Percentiles rank a stretch among this genome's conserved stretches.
These are phyloP conservation scores for Neodiprion pinetum DNA, from an alignment of 1,140 invertebrate genomes.

Conservation along the genomic window DNA sequence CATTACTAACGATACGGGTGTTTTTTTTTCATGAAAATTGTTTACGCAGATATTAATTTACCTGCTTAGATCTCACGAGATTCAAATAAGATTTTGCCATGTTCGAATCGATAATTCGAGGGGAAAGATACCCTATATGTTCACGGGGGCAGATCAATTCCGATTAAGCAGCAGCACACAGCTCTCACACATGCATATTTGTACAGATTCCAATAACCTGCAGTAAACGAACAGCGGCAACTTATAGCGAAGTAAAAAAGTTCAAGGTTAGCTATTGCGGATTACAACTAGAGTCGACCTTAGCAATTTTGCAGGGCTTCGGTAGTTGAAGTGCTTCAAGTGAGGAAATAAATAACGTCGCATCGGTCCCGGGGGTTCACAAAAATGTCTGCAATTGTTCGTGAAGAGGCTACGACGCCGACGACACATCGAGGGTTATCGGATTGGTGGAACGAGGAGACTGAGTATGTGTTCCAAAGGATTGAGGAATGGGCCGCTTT, in stretches of 20 bases:
- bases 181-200: too few species aligned
- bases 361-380: not conserved
- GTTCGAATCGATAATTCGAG: too few species aligned
- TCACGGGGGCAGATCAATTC: too few species aligned
- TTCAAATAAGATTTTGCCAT: too few species aligned
- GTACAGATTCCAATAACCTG: too few species aligned
- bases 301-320: conserved; percentile 35
- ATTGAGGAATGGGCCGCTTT: conserved; percentile 54
- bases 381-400: conserved; percentile 23
- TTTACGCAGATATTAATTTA: too few species aligned
- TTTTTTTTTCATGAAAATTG: too few species aligned
- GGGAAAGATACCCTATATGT: too few species aligned
- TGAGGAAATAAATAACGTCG: conserved; percentile 36
- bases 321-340: conserved; percentile 37
- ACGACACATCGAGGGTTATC: conserved; percentile 42
- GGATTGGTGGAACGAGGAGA: conserved; percentile 56
- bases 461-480: conserved; percentile 52
- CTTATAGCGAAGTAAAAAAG: not conserved
- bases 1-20: too few species aligned
- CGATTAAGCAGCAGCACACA: too few species aligned
- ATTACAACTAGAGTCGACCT: conserved; percentile 18
- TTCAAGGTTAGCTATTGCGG: conserved; percentile 31
- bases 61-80: too few species aligned
- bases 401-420: conserved; percentile 20
- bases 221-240: too few species aligned